Base-by-base conservation (phyloP, 1,140 invertebrate species). In the Hyles euphorbiae region DNA sequence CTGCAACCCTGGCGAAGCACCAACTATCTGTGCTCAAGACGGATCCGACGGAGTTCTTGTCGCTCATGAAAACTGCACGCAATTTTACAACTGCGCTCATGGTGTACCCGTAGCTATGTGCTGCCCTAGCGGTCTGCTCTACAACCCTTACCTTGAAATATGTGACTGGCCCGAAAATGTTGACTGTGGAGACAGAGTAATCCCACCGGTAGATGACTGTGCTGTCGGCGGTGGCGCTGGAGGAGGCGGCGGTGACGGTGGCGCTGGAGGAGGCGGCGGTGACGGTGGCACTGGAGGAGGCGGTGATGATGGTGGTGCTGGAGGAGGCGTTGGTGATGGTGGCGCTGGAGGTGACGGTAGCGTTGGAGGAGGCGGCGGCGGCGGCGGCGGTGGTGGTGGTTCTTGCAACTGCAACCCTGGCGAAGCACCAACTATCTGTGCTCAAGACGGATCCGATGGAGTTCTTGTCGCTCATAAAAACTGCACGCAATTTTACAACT, bases 161-260 rank as follows among this genome's bases (percentile, higher is more conserved):
- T 81, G 78, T 52, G 70, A 78, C 48, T 78, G 72, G 91, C 81
- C 92, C 44, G 59, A 87, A 50, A 80, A 89, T 67, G 91, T 95
- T 11, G 56, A 68, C 5, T 78, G 76, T 54, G 63, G 63, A 8
- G 61, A 64, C 7, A 67, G 69, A 58, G 22, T 58, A 49, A 60
- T 63, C 5, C 61, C 65, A n/a, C n/a, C n/a, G n/a, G n/a, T n/a
- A n/a, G n/a, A n/a, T n/a, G n/a, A n/a, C n/a, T n/a, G n/a, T n/a
- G n/a, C n/a, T n/a, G n/a, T n/a, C n/a, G n/a, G n/a, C n/a, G n/a
- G n/a, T n/a, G n/a, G n/a, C n/a, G n/a, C n/a, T n/a, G n/a, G n/a
- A n/a, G n/a, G n/a, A n/a, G n/a, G n/a, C n/a, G n/a, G n/a, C n/a
- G n/a, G n/a, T 22, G 22, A 22, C 22, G 22, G 22, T 22, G 22